Evolutionary conservation across 2,888 invertebrate species (phyloP).

Genomic region (Zootermopsis nevadensis): DNA sequence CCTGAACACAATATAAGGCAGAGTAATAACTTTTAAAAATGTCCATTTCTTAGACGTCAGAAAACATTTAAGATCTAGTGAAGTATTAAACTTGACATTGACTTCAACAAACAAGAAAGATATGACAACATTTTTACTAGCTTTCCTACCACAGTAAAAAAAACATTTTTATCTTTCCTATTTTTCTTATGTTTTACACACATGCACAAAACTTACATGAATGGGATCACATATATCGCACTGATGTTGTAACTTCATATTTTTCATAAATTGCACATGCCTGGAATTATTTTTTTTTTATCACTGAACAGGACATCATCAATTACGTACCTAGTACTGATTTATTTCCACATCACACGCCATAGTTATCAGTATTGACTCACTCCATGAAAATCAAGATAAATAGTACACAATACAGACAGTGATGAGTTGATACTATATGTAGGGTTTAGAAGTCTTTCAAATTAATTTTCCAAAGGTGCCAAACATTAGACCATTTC

Average conservation of each 20-base stretch:
- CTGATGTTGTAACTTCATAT: not conserved
- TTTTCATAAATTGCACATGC: conserved; percentile 44
- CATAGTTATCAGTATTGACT: conserved; percentile 29
- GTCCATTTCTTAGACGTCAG: not conserved
- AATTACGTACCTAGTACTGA: not conserved
- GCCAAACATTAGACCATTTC: conserved; percentile 2
- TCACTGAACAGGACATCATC: conserved; percentile 14
- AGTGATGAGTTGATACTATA: not conserved
- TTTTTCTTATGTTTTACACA: conserved; percentile 24
- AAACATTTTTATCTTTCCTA: conserved; percentile 35
- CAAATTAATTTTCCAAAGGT: not conserved
- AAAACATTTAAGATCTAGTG: conserved; percentile 29
- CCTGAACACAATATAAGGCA: conserved; percentile 16
- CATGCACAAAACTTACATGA: conserved; percentile 26
- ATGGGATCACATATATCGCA: conserved; percentile 40
- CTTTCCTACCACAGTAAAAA: conserved; percentile 41
- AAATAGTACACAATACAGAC: conserved; percentile 10
- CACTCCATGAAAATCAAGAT: conserved; percentile 17
- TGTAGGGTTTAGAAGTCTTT: not conserved
- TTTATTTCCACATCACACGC: conserved; percentile 27
- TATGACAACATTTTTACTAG: conserved; percentile 35
- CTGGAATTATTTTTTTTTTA: conserved; percentile 6
- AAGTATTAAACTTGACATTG: conserved; percentile 38
- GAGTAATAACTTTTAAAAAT: not conserved
- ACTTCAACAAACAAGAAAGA: conserved; percentile 38